phyloP scores from a whole-genome alignment of 2,888 invertebrate species.

The Protula sp. region DNA sequence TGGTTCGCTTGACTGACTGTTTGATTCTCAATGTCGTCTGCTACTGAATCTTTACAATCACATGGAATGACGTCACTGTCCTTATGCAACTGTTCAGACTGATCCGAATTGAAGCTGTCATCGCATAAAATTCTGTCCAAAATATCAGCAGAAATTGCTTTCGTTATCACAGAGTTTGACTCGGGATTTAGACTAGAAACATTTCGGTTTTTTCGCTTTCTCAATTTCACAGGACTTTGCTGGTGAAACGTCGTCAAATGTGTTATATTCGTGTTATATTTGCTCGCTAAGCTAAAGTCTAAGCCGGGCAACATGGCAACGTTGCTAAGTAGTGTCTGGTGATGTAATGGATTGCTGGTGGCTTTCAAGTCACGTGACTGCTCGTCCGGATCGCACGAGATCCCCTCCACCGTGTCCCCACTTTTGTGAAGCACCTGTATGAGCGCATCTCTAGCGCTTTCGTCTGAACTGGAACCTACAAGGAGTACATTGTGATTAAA shows the following conservation, averaged over 20 bases:
- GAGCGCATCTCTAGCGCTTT: constrained; percentile 31
- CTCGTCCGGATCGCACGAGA: neutral
- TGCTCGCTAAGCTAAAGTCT: no score
- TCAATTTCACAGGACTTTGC: neutral
- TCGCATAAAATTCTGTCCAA: neutral
- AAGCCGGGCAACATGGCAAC: neutral
- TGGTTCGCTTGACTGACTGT: neutral
- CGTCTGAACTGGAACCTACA: constrained; percentile 28
- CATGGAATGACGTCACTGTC: neutral
- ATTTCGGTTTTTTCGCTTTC: neutral
- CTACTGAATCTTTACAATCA: neutral
- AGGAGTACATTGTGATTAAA: no score
- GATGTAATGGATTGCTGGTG: neutral
- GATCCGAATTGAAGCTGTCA: no score
- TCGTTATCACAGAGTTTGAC: neutral
- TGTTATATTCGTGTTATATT: neutral
- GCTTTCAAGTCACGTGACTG: neutral
- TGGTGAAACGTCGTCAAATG: neutral
- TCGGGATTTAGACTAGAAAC: no score
- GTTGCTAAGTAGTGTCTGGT: neutral
- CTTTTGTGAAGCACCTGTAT: constrained; percentile 34
- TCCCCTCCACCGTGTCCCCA: constrained; percentile 12
- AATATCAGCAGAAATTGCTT: neutral
- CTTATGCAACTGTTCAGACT: no score
- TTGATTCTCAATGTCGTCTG: neutral